Conservation (phyloP, 2,888 invertebrate genomes). For the Creontiades dilutus region DNA sequence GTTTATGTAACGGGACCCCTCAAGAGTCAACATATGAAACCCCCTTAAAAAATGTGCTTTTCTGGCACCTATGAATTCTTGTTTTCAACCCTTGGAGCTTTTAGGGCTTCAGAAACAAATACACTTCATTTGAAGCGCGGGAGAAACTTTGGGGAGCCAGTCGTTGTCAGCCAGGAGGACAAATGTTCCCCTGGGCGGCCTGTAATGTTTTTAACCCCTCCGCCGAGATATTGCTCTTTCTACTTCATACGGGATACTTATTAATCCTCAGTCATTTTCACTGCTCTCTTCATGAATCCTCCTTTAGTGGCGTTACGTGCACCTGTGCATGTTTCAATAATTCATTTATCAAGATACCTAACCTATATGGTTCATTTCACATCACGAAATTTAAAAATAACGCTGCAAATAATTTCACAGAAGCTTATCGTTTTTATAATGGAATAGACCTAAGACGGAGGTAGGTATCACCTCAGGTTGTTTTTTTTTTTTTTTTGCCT, state of each 20-base stretch:
- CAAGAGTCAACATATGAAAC: slow-evolving; percentile 53
- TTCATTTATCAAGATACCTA: not conserved
- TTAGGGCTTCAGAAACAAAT: slow-evolving; percentile 40
- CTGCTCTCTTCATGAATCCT: not conserved
- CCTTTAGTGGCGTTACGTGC: not conserved
- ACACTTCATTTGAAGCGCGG: slow-evolving; percentile 22
- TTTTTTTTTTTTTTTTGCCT: no score
- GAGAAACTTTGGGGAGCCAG: slow-evolving; percentile 1
- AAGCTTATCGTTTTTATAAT: no score
- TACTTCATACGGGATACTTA: slow-evolving; percentile 14
- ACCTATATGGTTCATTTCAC: not conserved
- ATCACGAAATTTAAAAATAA: no score
- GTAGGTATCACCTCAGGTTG: no score
- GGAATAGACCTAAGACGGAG: no score
- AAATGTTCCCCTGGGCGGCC: not conserved
- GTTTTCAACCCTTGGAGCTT: not conserved
- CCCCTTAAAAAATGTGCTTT: slow-evolving; percentile 15
- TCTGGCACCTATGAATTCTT: slow-evolving; percentile 28
- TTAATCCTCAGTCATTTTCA: not conserved
- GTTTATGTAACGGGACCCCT: slow-evolving; percentile 16
- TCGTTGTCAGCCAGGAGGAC: not conserved
- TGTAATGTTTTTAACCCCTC: not conserved
- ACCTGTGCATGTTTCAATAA: not conserved
- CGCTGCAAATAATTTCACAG: no score
- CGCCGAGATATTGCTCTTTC: not conserved